phyloP scores from a whole-genome alignment of 2,113 vertebrate species.

The Scolopax mira region DNA sequence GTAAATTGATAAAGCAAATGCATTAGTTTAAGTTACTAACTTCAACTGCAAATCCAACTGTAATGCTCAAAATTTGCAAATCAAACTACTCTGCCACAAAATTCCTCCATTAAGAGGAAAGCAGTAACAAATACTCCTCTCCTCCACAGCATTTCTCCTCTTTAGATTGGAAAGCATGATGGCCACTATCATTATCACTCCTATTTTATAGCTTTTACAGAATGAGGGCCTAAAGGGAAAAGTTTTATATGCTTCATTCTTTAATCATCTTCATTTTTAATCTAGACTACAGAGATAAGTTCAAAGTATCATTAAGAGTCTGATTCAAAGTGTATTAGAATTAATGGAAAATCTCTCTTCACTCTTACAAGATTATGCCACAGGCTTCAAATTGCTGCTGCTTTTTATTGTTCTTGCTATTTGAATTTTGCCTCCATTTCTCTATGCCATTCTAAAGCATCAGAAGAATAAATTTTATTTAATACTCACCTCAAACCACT shows the following conservation, averaged over 20 bases:
- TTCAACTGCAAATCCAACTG: background rate
- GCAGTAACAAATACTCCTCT: background rate
- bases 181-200: background rate
- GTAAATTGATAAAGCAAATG: background rate
- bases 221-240: background rate
- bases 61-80: background rate
- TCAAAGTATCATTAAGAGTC: background rate
- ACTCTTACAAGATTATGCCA: background rate
- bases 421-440: background rate
- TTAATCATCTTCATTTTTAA: background rate
- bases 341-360: background rate
- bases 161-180: background rate
- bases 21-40: background rate
- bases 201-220: background rate
- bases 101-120: background rate
- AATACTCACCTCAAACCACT: constrained; percentile 93
- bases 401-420: background rate
- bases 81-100: background rate
- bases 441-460: background rate
- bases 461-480: background rate
- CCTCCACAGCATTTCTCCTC: background rate
- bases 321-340: background rate
- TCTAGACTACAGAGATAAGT: background rate
- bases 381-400: background rate
- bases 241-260: background rate